Percentiles rank a stretch among this genome's conserved stretches.
These are phyloP conservation scores for Drosophila triauraria DNA, from an alignment of 1,140 invertebrate species.

Conservation along the genomic window DNA sequence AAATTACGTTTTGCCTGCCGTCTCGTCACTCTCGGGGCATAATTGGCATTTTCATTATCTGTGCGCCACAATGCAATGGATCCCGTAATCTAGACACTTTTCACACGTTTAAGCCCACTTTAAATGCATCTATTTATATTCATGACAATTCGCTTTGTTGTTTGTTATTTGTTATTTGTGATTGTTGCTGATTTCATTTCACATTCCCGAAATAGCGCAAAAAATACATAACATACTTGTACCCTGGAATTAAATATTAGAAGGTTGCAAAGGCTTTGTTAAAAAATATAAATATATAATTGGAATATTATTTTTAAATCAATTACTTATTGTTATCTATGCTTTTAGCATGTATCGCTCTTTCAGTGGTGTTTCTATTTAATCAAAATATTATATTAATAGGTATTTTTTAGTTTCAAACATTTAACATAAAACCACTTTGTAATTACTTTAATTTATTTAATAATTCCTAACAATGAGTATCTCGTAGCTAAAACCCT, in stretches of 20 bases:
- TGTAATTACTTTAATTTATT: neutral
- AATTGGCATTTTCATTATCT: conserved; percentile 56
- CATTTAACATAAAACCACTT: too few species aligned
- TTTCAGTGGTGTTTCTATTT: too few species aligned
- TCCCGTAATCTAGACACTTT: conserved; percentile 41
- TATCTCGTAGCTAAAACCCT: neutral
- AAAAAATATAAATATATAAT: too few species aligned
- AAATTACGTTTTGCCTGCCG: conserved; percentile 14
- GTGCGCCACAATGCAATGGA: conserved; percentile 28
- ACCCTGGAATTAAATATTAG: conserved; percentile 2
- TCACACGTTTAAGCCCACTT: conserved; percentile 61
- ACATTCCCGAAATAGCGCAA: conserved; percentile 40
- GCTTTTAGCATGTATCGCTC: too few species aligned
- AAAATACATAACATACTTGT: conserved; percentile 31
- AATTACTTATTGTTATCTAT: too few species aligned
- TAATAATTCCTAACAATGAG: neutral
- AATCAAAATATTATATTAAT: too few species aligned
- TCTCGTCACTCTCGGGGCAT: neutral
- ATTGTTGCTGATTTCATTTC: conserved; percentile 47
- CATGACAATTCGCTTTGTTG: conserved; percentile 45
- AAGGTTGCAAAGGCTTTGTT: neutral
- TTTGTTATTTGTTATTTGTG: conserved; percentile 43
- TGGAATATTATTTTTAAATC: too few species aligned
- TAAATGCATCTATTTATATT: conserved; percentile 58
- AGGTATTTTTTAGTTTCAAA: too few species aligned